A percentile compares a stretch with the other conserved stretches of the same genome.
phyloP scores from a whole-genome alignment of 2,797 vertebrate genomes.

The Nothura maculosa region DNA sequence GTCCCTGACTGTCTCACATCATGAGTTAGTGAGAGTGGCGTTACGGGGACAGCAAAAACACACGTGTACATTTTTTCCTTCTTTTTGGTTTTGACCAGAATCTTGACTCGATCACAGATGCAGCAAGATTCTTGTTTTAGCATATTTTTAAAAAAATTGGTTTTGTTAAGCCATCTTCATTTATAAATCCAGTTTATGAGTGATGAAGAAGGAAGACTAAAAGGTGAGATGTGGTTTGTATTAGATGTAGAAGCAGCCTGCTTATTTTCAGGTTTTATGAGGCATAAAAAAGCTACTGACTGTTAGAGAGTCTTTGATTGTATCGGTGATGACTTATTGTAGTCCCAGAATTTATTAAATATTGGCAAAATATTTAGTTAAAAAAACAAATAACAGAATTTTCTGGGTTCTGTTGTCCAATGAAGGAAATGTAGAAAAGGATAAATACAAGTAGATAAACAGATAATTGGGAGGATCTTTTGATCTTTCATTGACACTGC shows the following conservation, averaged over 20 bases:
- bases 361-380: background rate
- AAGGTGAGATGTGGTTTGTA: background rate
- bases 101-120: background rate
- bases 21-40: background rate
- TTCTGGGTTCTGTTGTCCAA: background rate
- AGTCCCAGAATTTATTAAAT: background rate
- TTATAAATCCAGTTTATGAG: background rate
- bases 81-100: background rate
- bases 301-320: background rate
- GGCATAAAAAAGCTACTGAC: background rate
- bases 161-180: background rate
- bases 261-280: background rate
- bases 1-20: background rate
- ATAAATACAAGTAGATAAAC: background rate
- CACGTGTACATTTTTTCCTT: accelerated
- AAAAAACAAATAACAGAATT: background rate
- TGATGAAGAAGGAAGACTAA: background rate
- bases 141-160: background rate
- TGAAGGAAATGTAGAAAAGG: background rate
- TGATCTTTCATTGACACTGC: background rate
- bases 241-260: background rate
- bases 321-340: background rate
- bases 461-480: background rate
- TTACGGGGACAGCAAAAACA: background rate
- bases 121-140: background rate